Evolutionary conservation across 2,888 invertebrate species (phyloP).

Genomic region (Tanaodytes sp.): DNA sequence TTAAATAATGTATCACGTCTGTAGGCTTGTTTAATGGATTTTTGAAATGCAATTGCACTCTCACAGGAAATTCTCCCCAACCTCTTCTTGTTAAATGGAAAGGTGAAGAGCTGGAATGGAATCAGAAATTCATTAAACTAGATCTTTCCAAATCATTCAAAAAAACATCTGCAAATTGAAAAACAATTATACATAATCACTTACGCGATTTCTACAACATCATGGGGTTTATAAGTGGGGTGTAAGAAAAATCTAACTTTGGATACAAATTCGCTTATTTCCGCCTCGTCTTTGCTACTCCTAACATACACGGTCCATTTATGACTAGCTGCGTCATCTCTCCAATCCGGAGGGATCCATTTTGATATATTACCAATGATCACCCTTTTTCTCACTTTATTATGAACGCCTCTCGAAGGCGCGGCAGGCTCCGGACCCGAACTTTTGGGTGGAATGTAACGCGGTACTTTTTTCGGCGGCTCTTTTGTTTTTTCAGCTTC

Average conservation of each 20-base stretch:
- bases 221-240: conserved; percentile 90
- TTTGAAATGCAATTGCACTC: conserved; percentile 85
- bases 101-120: conserved; percentile 84
- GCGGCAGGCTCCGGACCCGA: conserved; percentile 57
- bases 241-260: conserved; percentile 87
- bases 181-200: too few relatives aligned
- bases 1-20: conserved; percentile 84
- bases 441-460: conserved; percentile 69
- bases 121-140: too few relatives aligned
- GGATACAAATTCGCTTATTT: conserved; percentile 78
- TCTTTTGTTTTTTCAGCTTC: conserved; percentile 22
- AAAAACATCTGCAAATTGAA: too few relatives aligned
- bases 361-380: conserved; percentile 86
- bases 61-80: conserved; percentile 93
- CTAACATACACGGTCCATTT: conserved; percentile 93
- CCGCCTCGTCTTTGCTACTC: conserved; percentile 78
- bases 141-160: too few relatives aligned
- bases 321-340: conserved; percentile 83
- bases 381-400: conserved; percentile 68
- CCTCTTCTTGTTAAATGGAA: conserved; percentile 89
- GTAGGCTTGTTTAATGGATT: conserved; percentile 84
- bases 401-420: conserved; percentile 66
- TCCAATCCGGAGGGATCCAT: conserved; percentile 82
- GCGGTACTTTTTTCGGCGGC: conserved; percentile 66
- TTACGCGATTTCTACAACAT: conserved; percentile 85